A percentile compares a stretch with the other conserved stretches of the same genome.
phyloP scores from a whole-genome alignment of 2,797 vertebrate species.

The Selene dorsalis region DNA sequence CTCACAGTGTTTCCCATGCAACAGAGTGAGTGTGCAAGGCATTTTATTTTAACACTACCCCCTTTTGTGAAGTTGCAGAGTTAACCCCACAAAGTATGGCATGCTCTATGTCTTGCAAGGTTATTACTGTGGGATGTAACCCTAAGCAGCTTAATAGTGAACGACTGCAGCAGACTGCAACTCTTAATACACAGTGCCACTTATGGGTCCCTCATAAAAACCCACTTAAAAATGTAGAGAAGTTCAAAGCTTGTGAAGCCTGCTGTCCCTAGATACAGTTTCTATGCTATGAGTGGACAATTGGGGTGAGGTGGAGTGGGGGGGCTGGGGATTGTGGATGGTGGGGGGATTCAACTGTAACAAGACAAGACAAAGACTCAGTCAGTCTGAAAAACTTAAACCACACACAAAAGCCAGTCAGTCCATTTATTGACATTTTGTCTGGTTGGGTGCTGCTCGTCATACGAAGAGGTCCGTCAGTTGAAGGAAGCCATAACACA shows the following conservation, averaged over 20 bases:
- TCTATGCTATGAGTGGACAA: neutral
- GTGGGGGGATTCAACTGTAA: too few relatives aligned
- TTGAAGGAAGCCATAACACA: constrained; percentile 24
- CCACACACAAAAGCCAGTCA: constrained; percentile 11
- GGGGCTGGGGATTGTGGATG: too few relatives aligned
- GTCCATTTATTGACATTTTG: constrained; percentile 24
- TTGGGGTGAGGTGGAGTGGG: too few relatives aligned
- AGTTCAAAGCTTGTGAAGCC: constrained; percentile 4
- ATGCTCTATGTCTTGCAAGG: too few relatives aligned
- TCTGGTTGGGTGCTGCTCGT: constrained; percentile 13
- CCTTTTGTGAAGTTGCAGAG: too few relatives aligned
- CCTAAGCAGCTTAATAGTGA: neutral
- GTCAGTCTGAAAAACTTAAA: constrained; percentile 18
- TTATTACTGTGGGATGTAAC: neutral
- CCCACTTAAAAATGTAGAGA: neutral
- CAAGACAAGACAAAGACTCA: constrained; percentile 24
- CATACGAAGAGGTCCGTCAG: neutral
- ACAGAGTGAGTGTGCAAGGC: neutral
- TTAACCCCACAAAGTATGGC: neutral
- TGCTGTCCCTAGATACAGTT: neutral
- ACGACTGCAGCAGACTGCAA: neutral
- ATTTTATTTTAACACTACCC: neutral
- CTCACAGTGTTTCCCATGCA: neutral
- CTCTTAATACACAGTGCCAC: neutral
- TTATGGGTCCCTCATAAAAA: neutral